Evolutionary conservation across 1,140 invertebrate species (phyloP).

Genomic region (Lasaia peninsularis): DNA sequence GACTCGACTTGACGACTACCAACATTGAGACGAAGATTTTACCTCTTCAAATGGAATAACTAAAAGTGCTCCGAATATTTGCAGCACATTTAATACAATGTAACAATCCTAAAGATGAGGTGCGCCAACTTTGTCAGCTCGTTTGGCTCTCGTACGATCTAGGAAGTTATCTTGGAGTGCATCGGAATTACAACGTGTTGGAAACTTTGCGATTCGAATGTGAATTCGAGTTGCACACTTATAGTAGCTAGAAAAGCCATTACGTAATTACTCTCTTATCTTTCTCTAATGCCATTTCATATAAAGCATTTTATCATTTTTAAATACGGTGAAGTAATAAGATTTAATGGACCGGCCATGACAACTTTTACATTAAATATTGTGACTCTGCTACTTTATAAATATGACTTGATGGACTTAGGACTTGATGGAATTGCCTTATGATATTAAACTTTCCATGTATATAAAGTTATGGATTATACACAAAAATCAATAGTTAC

Average conservation of each 20-base stretch:
- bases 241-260: conserved; percentile 1
- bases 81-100: conserved; percentile 43
- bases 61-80: conserved; percentile 18
- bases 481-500: too few species aligned
- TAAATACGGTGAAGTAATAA: too few species aligned
- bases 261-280: conserved; percentile 24
- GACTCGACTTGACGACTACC: neutral
- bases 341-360: too few species aligned
- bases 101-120: conserved; percentile 41
- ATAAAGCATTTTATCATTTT: conserved; percentile 7
- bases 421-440: conserved; percentile 27
- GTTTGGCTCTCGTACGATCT: conserved; percentile 53
- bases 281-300: conserved; percentile 26
- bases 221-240: neutral
- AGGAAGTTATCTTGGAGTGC: conserved; percentile 58
- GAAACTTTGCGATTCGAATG: conserved; percentile 42
- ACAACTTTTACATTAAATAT: too few species aligned
- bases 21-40: neutral
- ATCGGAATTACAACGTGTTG: conserved; percentile 55
- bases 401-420: too few species aligned
- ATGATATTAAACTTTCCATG: conserved; percentile 22
- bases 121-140: conserved; percentile 61
- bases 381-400: too few species aligned
- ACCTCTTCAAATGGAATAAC: conserved; percentile 10
- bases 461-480: too few species aligned